Percentiles rank a stretch among this genome's conserved stretches.
Evolutionary conservation across 1,140 invertebrate genomes (phyloP).

Genomic region (Tetragonula clypearis): DNA sequence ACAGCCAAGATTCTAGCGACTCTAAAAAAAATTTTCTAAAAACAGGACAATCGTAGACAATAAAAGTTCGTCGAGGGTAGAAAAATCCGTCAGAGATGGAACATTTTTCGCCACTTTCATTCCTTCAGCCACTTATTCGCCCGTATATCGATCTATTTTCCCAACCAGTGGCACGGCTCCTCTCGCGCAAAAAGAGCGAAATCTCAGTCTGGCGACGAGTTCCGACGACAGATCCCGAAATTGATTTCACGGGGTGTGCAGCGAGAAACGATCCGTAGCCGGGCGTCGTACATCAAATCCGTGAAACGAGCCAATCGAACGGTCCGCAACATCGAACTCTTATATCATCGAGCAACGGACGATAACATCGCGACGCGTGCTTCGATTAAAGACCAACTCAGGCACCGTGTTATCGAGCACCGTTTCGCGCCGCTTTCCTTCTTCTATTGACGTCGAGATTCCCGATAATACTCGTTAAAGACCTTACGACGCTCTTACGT

Average conservation of each 20-base stretch:
- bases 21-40: too few relatives aligned
- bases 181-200: background rate
- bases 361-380: slow-evolving; percentile 8
- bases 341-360: background rate
- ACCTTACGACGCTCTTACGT: background rate
- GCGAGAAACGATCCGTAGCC: slow-evolving; percentile 28
- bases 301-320: slow-evolving; percentile 10
- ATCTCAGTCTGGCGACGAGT: background rate
- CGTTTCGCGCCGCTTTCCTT: background rate
- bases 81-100: background rate
- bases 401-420: background rate
- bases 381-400: background rate
- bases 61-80: background rate
- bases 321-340: slow-evolving; percentile 23
- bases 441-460: background rate
- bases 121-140: slow-evolving; percentile 4
- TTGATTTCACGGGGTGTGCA: slow-evolving; percentile 34
- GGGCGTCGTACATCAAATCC: slow-evolving; percentile 29
- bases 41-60: background rate
- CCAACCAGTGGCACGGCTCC: background rate
- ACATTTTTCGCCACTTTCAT: background rate
- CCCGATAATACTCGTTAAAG: background rate
- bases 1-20: too few relatives aligned
- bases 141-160: slow-evolving; percentile 17
- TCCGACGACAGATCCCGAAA: slow-evolving; percentile 24